Conservation (phyloP, 2,797 vertebrate species). For the Leptatherina wallacei region DNA sequence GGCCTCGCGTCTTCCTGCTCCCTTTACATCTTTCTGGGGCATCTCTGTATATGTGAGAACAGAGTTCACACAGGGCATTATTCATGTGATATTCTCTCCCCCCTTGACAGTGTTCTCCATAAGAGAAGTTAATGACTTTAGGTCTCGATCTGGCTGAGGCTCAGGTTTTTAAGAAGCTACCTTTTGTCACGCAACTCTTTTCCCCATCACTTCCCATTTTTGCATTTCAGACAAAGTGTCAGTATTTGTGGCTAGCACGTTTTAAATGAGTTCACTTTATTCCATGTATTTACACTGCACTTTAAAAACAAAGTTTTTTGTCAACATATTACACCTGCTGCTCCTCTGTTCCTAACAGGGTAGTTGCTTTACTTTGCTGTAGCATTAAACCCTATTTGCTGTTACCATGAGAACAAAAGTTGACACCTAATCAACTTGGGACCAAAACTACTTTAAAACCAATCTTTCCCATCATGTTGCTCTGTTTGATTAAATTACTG, state of each 20-base stretch:
- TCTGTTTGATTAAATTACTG: not conserved
- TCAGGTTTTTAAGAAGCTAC: not conserved
- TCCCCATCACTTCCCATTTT: not conserved
- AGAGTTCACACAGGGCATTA: slow-evolving; percentile 12
- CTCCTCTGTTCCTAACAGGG: not conserved
- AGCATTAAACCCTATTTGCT: not conserved
- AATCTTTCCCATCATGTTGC: not conserved
- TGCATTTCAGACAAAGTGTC: not conserved
- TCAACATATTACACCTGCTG: not conserved
- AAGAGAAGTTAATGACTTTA: slow-evolving; percentile 6
- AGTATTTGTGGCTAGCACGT: not conserved
- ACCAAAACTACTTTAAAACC: not conserved
- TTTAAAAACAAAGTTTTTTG: not conserved
- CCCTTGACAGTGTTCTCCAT: not conserved
- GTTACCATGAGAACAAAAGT: slow-evolving; percentile 1
- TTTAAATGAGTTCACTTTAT: not conserved
- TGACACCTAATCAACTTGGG: not conserved
- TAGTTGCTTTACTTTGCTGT: not conserved
- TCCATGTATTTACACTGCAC: not conserved
- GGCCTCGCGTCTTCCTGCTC: slow-evolving; percentile 47
- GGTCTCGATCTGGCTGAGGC: not conserved
- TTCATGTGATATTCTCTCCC: slow-evolving; percentile 22
- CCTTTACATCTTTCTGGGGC: slow-evolving; percentile 11
- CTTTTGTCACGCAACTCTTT: slow-evolving; percentile 24
- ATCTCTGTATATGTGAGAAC: slow-evolving; percentile 33